These are phyloP conservation scores for Delia radicum DNA, from an alignment of 1,140 invertebrate genomes.

Conservation along the genomic window DNA sequence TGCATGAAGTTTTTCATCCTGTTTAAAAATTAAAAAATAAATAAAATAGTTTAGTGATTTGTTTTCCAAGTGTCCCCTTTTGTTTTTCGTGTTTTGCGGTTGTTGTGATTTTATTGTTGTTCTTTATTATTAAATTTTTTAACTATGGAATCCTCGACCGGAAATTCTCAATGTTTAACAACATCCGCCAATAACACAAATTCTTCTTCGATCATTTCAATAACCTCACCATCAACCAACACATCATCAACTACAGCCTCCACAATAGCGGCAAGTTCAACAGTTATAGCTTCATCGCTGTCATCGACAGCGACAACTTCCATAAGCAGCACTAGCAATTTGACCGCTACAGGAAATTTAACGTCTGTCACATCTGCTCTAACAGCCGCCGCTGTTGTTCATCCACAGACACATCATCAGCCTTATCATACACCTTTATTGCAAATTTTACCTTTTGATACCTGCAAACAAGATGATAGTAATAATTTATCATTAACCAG, in stretches of 20 bases:
- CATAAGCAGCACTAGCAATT: background rate
- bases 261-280: conserved; percentile 31
- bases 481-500: conserved; percentile 50
- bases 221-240: conserved; percentile 25
- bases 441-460: conserved; percentile 16
- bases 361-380: background rate
- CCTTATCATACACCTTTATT: conserved; percentile 3
- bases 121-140: background rate
- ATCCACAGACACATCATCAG: conserved; percentile 1
- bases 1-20: background rate
- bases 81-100: background rate
- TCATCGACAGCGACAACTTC: no score
- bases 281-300: conserved; percentile 22
- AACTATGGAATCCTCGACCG: conserved; percentile 17
- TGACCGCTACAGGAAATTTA: conserved; percentile 6
- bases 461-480: conserved; percentile 40
- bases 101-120: conserved; percentile 4
- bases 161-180: conserved; percentile 11
- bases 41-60: background rate
- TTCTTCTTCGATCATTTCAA: conserved; percentile 11
- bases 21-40: background rate
- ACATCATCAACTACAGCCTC: conserved; percentile 30
- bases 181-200: conserved; percentile 14
- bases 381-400: background rate
- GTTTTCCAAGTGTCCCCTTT: no score